Percentiles rank a stretch among this genome's conserved stretches.
phyloP scores from a whole-genome alignment of 2,888 invertebrate genomes.

The Acanthacorydalis orientalis region DNA sequence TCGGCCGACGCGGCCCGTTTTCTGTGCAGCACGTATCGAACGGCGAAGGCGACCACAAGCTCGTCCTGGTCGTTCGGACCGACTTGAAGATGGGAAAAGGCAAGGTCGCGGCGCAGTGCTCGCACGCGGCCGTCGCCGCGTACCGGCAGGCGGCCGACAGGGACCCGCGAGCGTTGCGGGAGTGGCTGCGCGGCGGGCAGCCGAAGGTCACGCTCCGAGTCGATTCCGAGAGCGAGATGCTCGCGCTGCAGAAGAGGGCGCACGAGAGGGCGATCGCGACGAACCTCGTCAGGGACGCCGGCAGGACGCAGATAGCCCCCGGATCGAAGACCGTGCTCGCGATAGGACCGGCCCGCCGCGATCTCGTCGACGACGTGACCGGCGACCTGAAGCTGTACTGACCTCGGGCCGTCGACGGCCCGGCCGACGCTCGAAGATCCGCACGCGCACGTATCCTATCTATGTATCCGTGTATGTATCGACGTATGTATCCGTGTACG shows the following conservation, averaged over 20 bases:
- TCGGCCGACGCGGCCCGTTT: no score
- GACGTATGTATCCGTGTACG: no score
- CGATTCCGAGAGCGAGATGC: constrained; percentile 57
- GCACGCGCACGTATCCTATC: no score
- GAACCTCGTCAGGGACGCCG: constrained; percentile 74
- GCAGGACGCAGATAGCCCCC: constrained; percentile 79
- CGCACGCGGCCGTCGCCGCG: constrained; percentile 84
- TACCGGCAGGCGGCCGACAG: constrained; percentile 50
- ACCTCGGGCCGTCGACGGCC: no score
- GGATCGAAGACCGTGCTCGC: constrained; percentile 83
- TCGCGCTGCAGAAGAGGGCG: constrained; percentile 51
- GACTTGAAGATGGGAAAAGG: constrained; percentile 93
- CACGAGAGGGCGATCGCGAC: constrained; percentile 50
- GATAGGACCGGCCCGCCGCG: constrained; percentile 76
- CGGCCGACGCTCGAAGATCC: no score
- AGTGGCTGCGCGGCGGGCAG: constrained; percentile 45
- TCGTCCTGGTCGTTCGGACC: constrained; percentile 73
- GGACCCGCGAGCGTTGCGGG: constrained; percentile 39
- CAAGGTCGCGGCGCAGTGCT: constrained; percentile 85
- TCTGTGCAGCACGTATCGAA: constrained; percentile 14
- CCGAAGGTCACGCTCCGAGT: constrained; percentile 76
- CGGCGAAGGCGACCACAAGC: constrained; percentile 45
- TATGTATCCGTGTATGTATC: no score
- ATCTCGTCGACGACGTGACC: constrained; percentile 63
- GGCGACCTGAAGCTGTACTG: constrained; percentile 74